phyloP scores from a whole-genome alignment of 2,888 invertebrate genomes.

The Phlogophora meticulosa region DNA sequence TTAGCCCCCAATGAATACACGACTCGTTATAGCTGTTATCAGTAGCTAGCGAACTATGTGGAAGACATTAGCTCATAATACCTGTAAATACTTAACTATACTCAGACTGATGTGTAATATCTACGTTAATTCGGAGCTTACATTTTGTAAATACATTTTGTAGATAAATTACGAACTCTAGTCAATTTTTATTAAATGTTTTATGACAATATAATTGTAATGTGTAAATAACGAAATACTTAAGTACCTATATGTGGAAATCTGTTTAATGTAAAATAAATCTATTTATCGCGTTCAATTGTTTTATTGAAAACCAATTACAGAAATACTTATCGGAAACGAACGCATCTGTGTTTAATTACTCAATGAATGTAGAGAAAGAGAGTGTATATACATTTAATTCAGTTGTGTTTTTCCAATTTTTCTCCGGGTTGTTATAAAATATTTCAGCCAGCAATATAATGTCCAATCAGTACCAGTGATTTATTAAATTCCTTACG shows the following conservation, averaged over 20 bases:
- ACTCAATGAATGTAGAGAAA: background rate
- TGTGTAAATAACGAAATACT: conserved; percentile 81
- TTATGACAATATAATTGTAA: conserved; percentile 90
- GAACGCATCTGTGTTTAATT: background rate
- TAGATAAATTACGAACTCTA: conserved; percentile 86
- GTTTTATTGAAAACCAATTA: conserved; percentile 50
- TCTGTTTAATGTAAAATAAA: conserved; percentile 85
- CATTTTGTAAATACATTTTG: conserved; percentile 87
- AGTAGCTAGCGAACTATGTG: conserved; percentile 59
- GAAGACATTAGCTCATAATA: conserved; percentile 50
- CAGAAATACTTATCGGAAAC: background rate
- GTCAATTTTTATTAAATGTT: conserved; percentile 90
- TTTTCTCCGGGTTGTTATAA: background rate
- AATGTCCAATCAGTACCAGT: conserved; percentile 1
- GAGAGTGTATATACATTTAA: background rate
- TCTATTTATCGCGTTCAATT: conserved; percentile 76
- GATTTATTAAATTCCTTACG: conserved; percentile 39
- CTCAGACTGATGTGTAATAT: conserved; percentile 86
- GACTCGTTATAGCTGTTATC: conserved; percentile 48
- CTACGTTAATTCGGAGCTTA: conserved; percentile 88
- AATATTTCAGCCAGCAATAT: background rate
- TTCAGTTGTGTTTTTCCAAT: conserved; percentile 4
- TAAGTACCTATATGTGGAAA: conserved; percentile 81
- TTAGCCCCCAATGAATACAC: conserved; percentile 47
- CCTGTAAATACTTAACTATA: conserved; percentile 74